Conservation (phyloP, 2,888 invertebrate species). For the Petrophora chlorosata region DNA sequence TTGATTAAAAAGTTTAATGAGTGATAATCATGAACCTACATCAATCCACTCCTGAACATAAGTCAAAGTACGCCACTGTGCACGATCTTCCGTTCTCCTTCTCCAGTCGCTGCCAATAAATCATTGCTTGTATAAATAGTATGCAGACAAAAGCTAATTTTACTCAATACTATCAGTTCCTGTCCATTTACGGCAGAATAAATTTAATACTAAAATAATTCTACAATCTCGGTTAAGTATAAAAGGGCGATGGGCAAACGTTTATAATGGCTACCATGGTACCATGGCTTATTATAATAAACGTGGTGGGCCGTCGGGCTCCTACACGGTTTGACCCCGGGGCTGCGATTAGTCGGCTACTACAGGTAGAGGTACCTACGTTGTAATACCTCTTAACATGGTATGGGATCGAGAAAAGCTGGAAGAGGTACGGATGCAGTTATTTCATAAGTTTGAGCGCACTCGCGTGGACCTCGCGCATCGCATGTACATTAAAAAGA, state of each 20-base stretch:
- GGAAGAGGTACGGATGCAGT: too few species aligned
- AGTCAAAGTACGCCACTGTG: too few species aligned
- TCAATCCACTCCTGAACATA: too few species aligned
- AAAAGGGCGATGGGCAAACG: slow-evolving; percentile 68
- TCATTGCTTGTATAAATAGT: too few species aligned
- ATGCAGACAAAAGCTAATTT: neutral
- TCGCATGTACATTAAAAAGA: too few species aligned
- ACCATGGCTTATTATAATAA: slow-evolving; percentile 79
- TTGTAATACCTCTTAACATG: slow-evolving; percentile 61
- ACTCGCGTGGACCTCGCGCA: too few species aligned
- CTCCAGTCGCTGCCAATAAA: too few species aligned
- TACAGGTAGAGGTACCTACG: slow-evolving; percentile 54
- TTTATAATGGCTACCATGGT: slow-evolving; percentile 69
- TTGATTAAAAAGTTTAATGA: too few species aligned
- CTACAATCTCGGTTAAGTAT: slow-evolving; percentile 38
- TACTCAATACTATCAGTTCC: neutral
- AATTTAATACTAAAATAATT: slow-evolving; percentile 49
- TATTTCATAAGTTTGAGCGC: too few species aligned
- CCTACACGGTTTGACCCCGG: slow-evolving; percentile 76
- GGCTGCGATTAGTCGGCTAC: slow-evolving; percentile 78
- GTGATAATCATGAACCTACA: too few species aligned
- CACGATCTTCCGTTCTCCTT: too few species aligned
- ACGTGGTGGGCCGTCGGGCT: slow-evolving; percentile 70
- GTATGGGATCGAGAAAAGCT: slow-evolving; percentile 41
- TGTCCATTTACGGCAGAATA: slow-evolving; percentile 11